Base-by-base conservation (phyloP, 2,888 invertebrate genomes). In the Agrotis puta region DNA sequence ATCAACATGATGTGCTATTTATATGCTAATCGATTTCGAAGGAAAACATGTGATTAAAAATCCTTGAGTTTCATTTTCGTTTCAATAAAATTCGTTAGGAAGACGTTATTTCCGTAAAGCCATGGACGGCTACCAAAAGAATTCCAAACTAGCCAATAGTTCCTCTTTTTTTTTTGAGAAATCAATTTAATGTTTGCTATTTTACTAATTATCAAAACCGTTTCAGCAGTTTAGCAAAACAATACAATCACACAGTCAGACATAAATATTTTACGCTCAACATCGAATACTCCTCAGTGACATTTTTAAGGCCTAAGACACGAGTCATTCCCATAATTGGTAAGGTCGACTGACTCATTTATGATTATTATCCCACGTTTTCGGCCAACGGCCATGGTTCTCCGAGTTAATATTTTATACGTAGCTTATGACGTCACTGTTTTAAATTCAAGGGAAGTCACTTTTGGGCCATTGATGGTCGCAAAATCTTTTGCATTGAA, bases 271-370 rank as follows among this genome's bases (percentile, higher is more conserved):
- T 33, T 33, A 57, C 70, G 24, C 13, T 39, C 24, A 48, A 22
- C 11, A 13, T 33, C 11, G 43, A 63, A 64, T 65, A 58, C 18
- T 13, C 11, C n/a, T 45, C 27, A 53, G 47, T 27, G 27, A 64
- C 7, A 27, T 65, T 54, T 39, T 43, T 70, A 39, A 73, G 39
- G 62, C 48, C 54, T 20, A 57, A 51, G 47, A 59, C 57, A 73
- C 58, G 68, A 82, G 53, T 64, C 71, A 20, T 64, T 68, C 68
- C 86, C 80, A 77, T 87, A 87, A 84, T 83, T 85, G 85, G 83
- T 74, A 56, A 86, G 85, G 84, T 75, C 82, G 76, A 20, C 53
- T 86, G 87, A 86, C 47, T 87, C 87, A 87, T 59, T 54, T 65
- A 48, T 50, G 75, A 69, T 65, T 74, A 75, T 79, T 83, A 71